Base-by-base conservation (phyloP, 2,113 vertebrate species). In the Scolopax mira region DNA sequence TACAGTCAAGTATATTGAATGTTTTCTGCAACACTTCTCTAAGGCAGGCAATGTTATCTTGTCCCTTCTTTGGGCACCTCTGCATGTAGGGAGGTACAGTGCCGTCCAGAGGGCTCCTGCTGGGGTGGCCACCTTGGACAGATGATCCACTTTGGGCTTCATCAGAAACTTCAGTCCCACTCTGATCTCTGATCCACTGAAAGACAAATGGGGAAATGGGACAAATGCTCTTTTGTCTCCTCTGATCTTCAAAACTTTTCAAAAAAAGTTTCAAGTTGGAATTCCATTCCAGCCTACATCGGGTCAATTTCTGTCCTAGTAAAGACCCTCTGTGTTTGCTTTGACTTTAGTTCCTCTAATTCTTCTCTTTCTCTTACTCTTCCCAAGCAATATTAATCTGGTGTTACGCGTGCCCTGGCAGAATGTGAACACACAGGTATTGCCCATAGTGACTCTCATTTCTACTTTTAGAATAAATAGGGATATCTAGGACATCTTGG, bases 291-390 rank as follows among this genome's bases (percentile, higher is more conserved):
- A 70, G 75, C 30, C 25, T 60, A 62, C 42, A 22, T 0, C 4
- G 13, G n/a, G 41, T 71, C 74, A 62, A 23, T 82, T 89, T 79
- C 62, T 82, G 30, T 58, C n/a, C 7, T 39, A 46, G 37, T 28
- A 67, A 81, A 89, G 28, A 25, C 57, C 37, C 30, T 78, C 49
- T 73, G 25, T n/a, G 24, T 83, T 88, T 88, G 41, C 49, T 91
- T 73, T 88, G 75, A 30, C 77, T 91, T 94, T 54, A 65, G n/a
- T 73, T 78, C 30, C 23, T 49, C 74, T 83, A 61, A 82, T 93
- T 80, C 41, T 42, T 64, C 44, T 65, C 13, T 0, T 70, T 87
- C 54, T 72, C 54, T 61, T 37, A 1, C 37, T 57, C 19, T 87
- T 42, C 52, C 54, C 28, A n/a, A 28, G 58, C 44, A 46, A 17